Evolutionary conservation across 2,797 vertebrate genomes (phyloP).

Genomic region (Apogon hyalosoma): DNA sequence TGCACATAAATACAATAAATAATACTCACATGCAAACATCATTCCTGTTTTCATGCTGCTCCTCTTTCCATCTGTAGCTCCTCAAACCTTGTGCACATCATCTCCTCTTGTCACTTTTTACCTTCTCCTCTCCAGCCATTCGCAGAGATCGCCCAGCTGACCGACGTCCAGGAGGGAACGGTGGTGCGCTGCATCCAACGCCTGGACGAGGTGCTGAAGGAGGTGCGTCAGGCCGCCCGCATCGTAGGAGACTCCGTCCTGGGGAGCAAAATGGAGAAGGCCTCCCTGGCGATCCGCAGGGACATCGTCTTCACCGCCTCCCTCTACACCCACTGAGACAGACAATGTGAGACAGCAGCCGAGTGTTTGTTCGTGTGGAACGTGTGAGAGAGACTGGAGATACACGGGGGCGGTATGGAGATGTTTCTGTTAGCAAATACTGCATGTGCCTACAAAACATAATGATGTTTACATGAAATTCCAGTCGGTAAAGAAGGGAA

Average conservation of each 20-base stretch:
- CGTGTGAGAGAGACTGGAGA: conserved; percentile 7
- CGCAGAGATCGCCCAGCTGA: conserved; percentile 89
- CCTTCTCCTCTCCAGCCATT: conserved; percentile 83
- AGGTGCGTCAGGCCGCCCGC: conserved; percentile 90
- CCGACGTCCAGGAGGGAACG: conserved; percentile 92
- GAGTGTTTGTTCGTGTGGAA: neutral
- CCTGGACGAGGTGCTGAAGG: conserved; percentile 92
- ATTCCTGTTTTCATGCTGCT: too few species aligned
- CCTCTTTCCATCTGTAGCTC: too few species aligned
- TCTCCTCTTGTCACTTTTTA: neutral
- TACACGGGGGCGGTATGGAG: conserved; percentile 14
- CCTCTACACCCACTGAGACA: conserved; percentile 92
- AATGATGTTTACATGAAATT: conserved; percentile 66
- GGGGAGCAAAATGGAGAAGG: conserved; percentile 93
- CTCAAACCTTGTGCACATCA: too few species aligned
- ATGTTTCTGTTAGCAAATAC: conserved; percentile 15
- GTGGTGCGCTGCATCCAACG: conserved; percentile 94
- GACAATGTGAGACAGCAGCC: neutral
- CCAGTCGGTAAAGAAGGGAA: conserved; percentile 33
- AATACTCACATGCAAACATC: too few species aligned
- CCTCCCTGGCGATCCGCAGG: conserved; percentile 90
- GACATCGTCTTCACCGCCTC: conserved; percentile 95
- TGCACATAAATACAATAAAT: too few species aligned
- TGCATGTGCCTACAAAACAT: conserved; percentile 63
- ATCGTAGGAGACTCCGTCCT: conserved; percentile 92